These are phyloP conservation scores for Tribolium castaneum DNA, from an alignment of 1,140 invertebrate species.

Conservation along the genomic window DNA sequence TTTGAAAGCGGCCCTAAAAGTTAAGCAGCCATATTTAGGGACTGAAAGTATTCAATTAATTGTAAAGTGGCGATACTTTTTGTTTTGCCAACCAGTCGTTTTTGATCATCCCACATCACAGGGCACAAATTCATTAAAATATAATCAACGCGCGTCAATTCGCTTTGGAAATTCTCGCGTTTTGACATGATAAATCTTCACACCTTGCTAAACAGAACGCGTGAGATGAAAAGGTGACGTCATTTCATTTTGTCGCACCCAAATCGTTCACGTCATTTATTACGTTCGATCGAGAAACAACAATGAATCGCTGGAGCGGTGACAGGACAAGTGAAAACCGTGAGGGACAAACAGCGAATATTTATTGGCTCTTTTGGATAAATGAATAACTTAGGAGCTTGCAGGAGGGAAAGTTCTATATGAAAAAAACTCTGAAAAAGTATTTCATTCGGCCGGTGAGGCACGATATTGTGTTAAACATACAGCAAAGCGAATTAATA, in stretches of 20 bases:
- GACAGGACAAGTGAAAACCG: not conserved
- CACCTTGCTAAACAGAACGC: constrained; percentile 6
- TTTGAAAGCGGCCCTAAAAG: too few relatives aligned
- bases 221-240: constrained; percentile 12
- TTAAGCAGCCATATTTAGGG: too few relatives aligned
- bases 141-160: constrained; percentile 12
- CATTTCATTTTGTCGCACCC: constrained; percentile 2
- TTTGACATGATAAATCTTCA: constrained; percentile 22
- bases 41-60: too few relatives aligned
- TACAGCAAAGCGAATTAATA: too few relatives aligned
- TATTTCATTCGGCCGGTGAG: not conserved
- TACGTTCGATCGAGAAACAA: constrained; percentile 14
- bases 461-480: too few relatives aligned
- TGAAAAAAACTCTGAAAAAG: not conserved
- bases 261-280: constrained; percentile 6
- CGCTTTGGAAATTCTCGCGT: constrained; percentile 5
- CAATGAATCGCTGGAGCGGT: constrained; percentile 1
- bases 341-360: not conserved
- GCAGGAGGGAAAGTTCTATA: not conserved
- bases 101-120: too few relatives aligned
- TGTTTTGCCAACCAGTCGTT: too few relatives aligned
- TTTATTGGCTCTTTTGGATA: constrained; percentile 1
- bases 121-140: constrained; percentile 9
- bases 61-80: too few relatives aligned
- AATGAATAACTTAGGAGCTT: not conserved